These are phyloP conservation scores for Ascaphus truei DNA, from an alignment of 2,113 vertebrate genomes.

Conservation along the genomic window DNA sequence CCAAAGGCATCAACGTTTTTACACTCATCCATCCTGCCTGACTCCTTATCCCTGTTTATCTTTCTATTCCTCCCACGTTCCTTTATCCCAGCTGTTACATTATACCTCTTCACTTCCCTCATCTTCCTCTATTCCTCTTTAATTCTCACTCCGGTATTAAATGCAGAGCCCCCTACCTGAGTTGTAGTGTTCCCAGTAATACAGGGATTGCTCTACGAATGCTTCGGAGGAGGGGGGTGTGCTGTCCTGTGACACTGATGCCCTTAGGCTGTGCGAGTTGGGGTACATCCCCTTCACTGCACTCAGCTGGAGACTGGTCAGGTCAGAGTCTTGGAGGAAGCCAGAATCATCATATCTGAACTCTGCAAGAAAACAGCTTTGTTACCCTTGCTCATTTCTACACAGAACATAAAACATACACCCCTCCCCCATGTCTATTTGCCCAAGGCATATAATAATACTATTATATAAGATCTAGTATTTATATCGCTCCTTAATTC, in stretches of 20 bases:
- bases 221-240: neutral
- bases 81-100: neutral
- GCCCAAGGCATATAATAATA: too few species aligned
- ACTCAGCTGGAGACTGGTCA: neutral
- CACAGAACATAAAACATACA: too few species aligned
- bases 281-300: constrained; percentile 1
- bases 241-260: neutral
- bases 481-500: too few species aligned
- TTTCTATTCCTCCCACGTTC: neutral
- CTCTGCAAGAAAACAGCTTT: neutral
- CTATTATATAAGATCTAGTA: too few species aligned
- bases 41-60: too few species aligned
- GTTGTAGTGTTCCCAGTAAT: constrained; percentile 9
- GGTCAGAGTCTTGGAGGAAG: neutral
- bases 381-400: neutral
- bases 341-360: constrained; percentile 1
- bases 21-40: too few species aligned
- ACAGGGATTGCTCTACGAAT: neutral
- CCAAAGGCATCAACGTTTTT: too few species aligned
- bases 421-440: too few species aligned
- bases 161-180: constrained; percentile 2
- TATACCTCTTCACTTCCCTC: neutral
- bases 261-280: neutral
- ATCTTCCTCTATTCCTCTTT: neutral
- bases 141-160: neutral